Percentiles rank a stretch among this genome's conserved stretches.
phyloP scores from a whole-genome alignment of 2,888 invertebrate genomes.

The Erynnis tages region DNA sequence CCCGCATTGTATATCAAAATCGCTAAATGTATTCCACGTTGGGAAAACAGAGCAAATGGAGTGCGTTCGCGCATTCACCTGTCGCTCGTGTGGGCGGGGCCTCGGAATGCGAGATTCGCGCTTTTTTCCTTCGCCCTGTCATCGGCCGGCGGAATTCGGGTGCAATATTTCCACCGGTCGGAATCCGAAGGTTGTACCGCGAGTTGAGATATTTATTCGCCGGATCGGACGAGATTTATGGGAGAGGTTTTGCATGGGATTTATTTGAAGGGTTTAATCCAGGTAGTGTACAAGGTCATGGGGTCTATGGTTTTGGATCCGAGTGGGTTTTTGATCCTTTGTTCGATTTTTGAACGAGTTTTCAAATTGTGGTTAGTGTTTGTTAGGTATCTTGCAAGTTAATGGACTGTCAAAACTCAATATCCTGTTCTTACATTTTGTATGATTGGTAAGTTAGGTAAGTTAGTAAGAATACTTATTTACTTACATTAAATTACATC shows the following conservation, averaged over 20 bases:
- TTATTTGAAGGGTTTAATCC: constrained; percentile 61
- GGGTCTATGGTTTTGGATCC: constrained; percentile 1
- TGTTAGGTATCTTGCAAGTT: too few species aligned
- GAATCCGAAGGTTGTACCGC: constrained; percentile 73
- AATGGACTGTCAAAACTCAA: too few species aligned
- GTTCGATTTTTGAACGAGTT: too few species aligned
- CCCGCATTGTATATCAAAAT: constrained; percentile 70
- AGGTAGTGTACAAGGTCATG: constrained; percentile 45
- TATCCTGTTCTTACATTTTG: too few species aligned
- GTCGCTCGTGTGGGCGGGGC: constrained; percentile 74
- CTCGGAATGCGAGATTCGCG: constrained; percentile 64
- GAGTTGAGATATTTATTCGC: constrained; percentile 71
- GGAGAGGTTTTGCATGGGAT: constrained; percentile 51
- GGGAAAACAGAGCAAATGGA: constrained; percentile 54
- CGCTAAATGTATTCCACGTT: constrained; percentile 63
- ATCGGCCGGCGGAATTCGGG: constrained; percentile 72
- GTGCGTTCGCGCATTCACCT: constrained; percentile 76
- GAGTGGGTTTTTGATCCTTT: constrained; percentile 5
- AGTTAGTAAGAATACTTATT: too few species aligned
- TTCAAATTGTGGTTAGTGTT: too few species aligned
- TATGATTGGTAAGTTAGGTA: too few species aligned
- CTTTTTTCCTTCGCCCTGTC: constrained; percentile 71
- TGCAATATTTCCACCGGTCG: constrained; percentile 77
- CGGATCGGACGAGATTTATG: constrained; percentile 63
- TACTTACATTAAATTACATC: too few species aligned